Evolutionary conservation across 2,113 vertebrate species (phyloP), one percentile per base, ranked within the genome.

Genomic region (Megalops atlanticus): DNA sequence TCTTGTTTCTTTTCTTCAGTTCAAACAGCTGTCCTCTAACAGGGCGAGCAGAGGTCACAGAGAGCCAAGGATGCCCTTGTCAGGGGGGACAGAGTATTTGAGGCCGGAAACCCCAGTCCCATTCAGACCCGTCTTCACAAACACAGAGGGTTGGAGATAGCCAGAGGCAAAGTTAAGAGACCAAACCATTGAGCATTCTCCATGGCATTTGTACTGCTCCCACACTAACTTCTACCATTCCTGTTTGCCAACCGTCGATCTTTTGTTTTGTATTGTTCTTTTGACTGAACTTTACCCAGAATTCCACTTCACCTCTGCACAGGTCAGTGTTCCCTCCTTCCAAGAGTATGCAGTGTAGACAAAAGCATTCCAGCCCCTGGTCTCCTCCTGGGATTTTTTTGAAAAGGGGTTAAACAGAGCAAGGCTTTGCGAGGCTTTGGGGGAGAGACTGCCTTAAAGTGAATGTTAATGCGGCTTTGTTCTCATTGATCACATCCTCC

Each of bases 401-500:
- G 78, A 74, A 79, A 27, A 24, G 31, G 39, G 41, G 31, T 24
- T 81, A 72, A 81, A 49, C 33, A 75, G 76, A 76, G 43, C 35
- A 49, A 73, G 71, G 81, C 69, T 74, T 69, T 86, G 64, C 1
- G 15, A 15, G 40, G 45, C 43, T 36, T 33, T 49, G 27, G 11
- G 39, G 27, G 78, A 71, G 78, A 79, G 41, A 71, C 49, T 69
- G 31, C 38, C 77, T 27, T 69, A 87, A 87, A 86, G 86, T 79
- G 84, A 88, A 86, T 87, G 84, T 85, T 87, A 86, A 85, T 82
- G 81, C 64, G 40, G 84, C 79, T 87, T 89, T 87, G 86, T 89
- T 87, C 85, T 83, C 84, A 88, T 89, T 88, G 87, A 90, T 90
- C 87, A 88, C 87, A 85, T 88, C 83, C 84, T 89, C 43, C 81